Evolutionary conservation across 2,888 invertebrate species (phyloP), one percentile per base, ranked within the genome.

Genomic region (Oscheius sp.): DNA sequence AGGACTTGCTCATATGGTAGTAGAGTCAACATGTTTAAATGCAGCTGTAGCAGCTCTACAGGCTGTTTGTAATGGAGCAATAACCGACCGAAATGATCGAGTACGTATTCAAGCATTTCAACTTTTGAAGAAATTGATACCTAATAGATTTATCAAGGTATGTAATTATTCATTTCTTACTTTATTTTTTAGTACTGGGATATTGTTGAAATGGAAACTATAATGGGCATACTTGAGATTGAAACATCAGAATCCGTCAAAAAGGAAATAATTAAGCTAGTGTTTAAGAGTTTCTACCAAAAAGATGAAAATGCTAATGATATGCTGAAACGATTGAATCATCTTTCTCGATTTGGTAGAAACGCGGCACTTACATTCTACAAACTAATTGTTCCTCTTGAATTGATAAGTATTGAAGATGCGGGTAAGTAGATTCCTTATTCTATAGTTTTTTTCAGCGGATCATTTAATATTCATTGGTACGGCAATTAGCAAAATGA

Each of bases 241-340:
- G 54, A 54, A 17, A 54, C 54, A 2, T 54, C 54, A n/a, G 54
- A 54, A n/a, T 20, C 54, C 20, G 54, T 54, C 8, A 54, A 54
- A n/a, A 54, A 54, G 33, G 33, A 54, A 33, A 33, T 54, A 20
- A 36, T 54, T 3, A n/a, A 54, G 24, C 32, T 54, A 6, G 33
- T 54, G n/a, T 54, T 54, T 22, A 54, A 30, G 20, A 54, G 33
- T 9, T 54, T 54, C 32, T 54, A 33, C 12, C 54, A 54, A 20
- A 33, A 54, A 33, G 33, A 54, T n/a, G 54, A 54, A 20, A 22
- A 54, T 22, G 17, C n/a, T n/a, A 54, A 32, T 17, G 54, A 54
- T 9, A 54, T 22, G 24, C n/a, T 54, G 9, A 54, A 32, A 20
- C n/a, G 54, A 12, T 17, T 54, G 9, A 54, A 54, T 12, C 36